Percentiles rank a stretch among this genome's conserved stretches.
phyloP scores from a whole-genome alignment of 2,888 invertebrate species.

The Hermaeophaga mercurialis region DNA sequence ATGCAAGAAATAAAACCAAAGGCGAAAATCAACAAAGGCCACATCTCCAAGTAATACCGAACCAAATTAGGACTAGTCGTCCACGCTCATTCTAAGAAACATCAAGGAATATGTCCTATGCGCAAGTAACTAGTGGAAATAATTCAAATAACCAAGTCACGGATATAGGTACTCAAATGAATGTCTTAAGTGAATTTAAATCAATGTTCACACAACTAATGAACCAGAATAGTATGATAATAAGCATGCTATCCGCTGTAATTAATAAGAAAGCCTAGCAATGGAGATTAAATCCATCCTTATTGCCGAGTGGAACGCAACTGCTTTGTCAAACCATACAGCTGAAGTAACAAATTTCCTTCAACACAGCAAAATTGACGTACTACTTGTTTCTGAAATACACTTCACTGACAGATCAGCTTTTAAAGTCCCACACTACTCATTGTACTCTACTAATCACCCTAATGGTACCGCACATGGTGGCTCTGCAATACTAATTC shows the following conservation, averaged over 20 bases:
- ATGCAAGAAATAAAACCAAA: background rate
- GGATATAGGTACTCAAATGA: background rate
- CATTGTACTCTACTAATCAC: slow-evolving; percentile 33
- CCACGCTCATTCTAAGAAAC: too few relatives aligned
- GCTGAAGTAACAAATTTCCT: slow-evolving; percentile 30
- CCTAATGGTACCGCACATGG: slow-evolving; percentile 29
- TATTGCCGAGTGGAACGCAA: slow-evolving; percentile 18
- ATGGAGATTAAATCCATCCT: slow-evolving; percentile 4
- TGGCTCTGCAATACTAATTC: background rate
- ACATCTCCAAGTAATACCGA: too few relatives aligned
- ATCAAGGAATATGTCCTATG: background rate
- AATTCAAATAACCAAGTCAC: background rate
- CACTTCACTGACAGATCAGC: slow-evolving; percentile 38
- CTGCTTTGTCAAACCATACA: slow-evolving; percentile 34
- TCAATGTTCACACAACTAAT: slow-evolving; percentile 8
- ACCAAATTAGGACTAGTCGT: too few relatives aligned
- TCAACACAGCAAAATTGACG: slow-evolving; percentile 35
- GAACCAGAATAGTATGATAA: slow-evolving; percentile 2
- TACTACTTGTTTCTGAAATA: slow-evolving; percentile 34
- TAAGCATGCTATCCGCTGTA: background rate
- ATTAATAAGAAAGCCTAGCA: slow-evolving; percentile 3
- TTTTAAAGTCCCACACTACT: slow-evolving; percentile 31
- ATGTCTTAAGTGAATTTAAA: slow-evolving; percentile 9
- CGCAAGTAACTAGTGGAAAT: background rate
- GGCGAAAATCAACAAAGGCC: too few relatives aligned